Conservation (phyloP, 2,888 invertebrate species). For the Dasysyrphus albostriatus region DNA sequence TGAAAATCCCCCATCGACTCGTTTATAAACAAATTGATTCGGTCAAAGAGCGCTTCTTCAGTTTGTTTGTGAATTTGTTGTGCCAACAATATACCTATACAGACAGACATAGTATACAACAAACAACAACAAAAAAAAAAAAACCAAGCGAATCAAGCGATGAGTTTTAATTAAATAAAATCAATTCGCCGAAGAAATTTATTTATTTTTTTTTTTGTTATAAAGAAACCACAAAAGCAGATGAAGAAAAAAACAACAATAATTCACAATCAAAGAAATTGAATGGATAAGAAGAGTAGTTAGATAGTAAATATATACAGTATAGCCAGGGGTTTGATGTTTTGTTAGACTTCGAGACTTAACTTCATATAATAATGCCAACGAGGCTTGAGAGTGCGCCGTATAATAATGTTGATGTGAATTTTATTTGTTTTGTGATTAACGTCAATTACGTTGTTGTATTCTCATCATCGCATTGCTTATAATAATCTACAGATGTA, state of each 20-base stretch:
- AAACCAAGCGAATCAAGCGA: conserved; percentile 55
- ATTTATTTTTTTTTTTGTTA: conserved; percentile 7
- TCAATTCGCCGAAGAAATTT: conserved; percentile 62
- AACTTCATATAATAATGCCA: neutral
- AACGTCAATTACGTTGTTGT: conserved; percentile 65
- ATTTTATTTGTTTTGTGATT: conserved; percentile 69
- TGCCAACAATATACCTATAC: conserved; percentile 34
- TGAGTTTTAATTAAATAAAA: conserved; percentile 69
- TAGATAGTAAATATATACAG: neutral
- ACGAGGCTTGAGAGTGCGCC: neutral
- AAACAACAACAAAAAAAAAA: conserved; percentile 8
- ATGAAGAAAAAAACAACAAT: conserved; percentile 16
- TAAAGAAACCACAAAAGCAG: conserved; percentile 1
- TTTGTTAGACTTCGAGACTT: conserved; percentile 34
- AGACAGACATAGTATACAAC: neutral
- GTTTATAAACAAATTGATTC: conserved; percentile 67
- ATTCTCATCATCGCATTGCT: conserved; percentile 15
- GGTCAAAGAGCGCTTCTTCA: conserved; percentile 47
- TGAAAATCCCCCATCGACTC: conserved; percentile 50
- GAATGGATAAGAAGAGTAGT: neutral
- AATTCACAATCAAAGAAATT: conserved; percentile 40
- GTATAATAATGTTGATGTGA: conserved; percentile 41
- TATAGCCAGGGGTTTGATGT: neutral
- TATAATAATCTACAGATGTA: too few species aligned
- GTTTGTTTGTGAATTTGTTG: conserved; percentile 57